phyloP scores from a whole-genome alignment of 2,888 invertebrate genomes.

The Brachylomia viminalis region DNA sequence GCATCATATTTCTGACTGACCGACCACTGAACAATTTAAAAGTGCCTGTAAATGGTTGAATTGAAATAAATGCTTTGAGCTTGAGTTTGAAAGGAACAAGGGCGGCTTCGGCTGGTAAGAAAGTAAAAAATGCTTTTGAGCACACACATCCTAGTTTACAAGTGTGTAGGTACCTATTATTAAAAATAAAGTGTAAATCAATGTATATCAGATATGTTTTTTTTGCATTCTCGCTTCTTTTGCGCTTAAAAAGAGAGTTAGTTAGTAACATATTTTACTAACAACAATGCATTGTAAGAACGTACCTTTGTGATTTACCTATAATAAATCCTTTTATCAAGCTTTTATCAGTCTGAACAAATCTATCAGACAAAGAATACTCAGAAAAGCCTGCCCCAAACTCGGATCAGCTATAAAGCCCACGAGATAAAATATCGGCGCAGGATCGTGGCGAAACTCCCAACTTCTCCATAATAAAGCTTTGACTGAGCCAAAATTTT shows the following conservation, averaged over 20 bases:
- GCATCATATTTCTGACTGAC: too few species aligned
- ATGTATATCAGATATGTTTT: too few species aligned
- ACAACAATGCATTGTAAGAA: neutral
- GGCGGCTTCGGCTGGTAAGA: too few species aligned
- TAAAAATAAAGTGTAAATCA: too few species aligned
- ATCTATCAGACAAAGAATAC: constrained; percentile 33
- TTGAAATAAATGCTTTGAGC: too few species aligned
- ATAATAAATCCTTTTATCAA: constrained; percentile 30
- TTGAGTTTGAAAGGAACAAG: too few species aligned
- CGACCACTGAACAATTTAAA: too few species aligned
- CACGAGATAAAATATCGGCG: constrained; percentile 68
- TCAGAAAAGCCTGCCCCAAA: constrained; percentile 40
- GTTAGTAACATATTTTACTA: too few species aligned
- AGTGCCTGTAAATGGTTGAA: too few species aligned
- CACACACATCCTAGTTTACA: too few species aligned
- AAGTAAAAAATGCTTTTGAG: too few species aligned
- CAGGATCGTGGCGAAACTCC: constrained; percentile 58
- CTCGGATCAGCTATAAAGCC: constrained; percentile 62
- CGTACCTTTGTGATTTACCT: neutral
- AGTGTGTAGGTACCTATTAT: too few species aligned
- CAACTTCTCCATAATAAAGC: constrained; percentile 69
- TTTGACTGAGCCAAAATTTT: constrained; percentile 68
- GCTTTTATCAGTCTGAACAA: constrained; percentile 25
- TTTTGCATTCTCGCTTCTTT: neutral
- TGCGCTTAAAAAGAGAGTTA: neutral